phyloP scores from a whole-genome alignment of 2,888 invertebrate species.

The Carpatolechia fugitivella region DNA sequence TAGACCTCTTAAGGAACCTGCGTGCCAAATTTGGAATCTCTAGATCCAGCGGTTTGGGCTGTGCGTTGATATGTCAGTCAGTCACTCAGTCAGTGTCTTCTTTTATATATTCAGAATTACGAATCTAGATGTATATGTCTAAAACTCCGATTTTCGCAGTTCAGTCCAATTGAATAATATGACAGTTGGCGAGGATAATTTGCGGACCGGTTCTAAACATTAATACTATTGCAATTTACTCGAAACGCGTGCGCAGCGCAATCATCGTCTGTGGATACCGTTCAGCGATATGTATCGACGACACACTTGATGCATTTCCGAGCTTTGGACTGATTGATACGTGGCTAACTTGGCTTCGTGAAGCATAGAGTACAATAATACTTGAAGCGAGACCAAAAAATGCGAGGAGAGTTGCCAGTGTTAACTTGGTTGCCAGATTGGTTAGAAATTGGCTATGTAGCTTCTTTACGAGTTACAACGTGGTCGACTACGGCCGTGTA shows the following conservation, averaged over 20 bases:
- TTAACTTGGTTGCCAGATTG: too few relatives aligned
- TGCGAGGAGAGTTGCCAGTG: too few relatives aligned
- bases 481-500: too few relatives aligned
- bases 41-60: too few relatives aligned
- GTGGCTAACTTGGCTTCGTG: neutral
- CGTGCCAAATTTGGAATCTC: too few relatives aligned
- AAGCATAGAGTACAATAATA: neutral
- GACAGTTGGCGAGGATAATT: constrained; percentile 50
- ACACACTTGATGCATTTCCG: constrained; percentile 45
- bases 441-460: too few relatives aligned
- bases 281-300: constrained; percentile 57
- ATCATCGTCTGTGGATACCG: constrained; percentile 63
- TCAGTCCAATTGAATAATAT: constrained; percentile 58
- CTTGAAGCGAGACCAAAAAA: too few relatives aligned
- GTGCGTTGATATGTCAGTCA: too few relatives aligned
- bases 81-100: too few relatives aligned
- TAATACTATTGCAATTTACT: constrained; percentile 67
- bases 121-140: neutral
- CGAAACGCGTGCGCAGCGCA: constrained; percentile 54
- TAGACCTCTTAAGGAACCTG: too few relatives aligned
- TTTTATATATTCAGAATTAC: too few relatives aligned
- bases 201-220: constrained; percentile 57
- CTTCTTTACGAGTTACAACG: too few relatives aligned
- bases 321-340: constrained; percentile 9
- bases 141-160: constrained; percentile 20